Evolutionary conservation across 1,140 invertebrate species (phyloP), one percentile per base, ranked within the genome.

Genomic region (Macrocentrus cingulum): DNA sequence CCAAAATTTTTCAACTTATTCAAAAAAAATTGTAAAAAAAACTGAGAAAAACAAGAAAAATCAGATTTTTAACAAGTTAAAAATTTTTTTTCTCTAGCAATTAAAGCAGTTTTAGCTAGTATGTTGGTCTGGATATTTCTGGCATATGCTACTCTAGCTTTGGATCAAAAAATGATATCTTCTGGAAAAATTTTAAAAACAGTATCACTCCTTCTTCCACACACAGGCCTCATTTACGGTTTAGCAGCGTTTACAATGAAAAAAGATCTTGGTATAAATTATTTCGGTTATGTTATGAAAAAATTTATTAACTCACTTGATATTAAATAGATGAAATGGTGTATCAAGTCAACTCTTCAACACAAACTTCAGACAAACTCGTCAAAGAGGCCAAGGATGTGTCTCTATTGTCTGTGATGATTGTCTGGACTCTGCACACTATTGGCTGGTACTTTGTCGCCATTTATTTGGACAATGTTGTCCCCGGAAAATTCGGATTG

Each of bases 191-290:
- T 29, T 1, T 55, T 57, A 11, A 55, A 45, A 41, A 51, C 60
- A 9, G 5, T 44, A 39, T 62, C 59, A 5, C 20, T 68, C n/a
- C 29, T 59, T 44, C 23, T 68, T 6, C 66, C 66, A 2, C 66
- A 68, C 41, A 66, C 42, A 48, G 64, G 66, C 15, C 56, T 68
- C 25, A 45, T 68, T n/a, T 66, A 68, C 23, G 66, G 66, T 15
- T 23, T 68, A 19, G 13, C 53, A 11, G 39, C 50, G 5, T 58
- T 68, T 16, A 61, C 62, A 1, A 59, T 49, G 1, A 42, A 39
- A 32, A 45, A 8, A 1, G 53, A 58, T 34, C 45, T 64, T 1
- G 56, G 65, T 61, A 42, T 56, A 36, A 16, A 9, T 46, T 29
- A 25, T 15, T 9, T n/a, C 11, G 9, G 32, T 1, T 29, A 16